These are phyloP conservation scores for Poliocrania exsul DNA, from an alignment of 2,797 vertebrate species.

Conservation along the genomic window DNA sequence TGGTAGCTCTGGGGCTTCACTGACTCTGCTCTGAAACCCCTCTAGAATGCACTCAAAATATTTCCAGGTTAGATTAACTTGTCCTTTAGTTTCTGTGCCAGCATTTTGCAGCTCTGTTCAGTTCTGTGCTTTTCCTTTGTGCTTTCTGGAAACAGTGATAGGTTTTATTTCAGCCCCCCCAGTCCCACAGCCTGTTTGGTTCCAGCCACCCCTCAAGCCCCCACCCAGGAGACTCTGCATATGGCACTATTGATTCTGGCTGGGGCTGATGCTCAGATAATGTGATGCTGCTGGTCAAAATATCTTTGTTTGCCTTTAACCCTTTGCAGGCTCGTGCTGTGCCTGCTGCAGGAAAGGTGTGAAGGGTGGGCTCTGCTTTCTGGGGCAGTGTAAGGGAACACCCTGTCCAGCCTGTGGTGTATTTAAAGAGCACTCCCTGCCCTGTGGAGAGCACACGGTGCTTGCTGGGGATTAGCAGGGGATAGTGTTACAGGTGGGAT, in stretches of 20 bases:
- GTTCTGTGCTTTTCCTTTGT: fast-evolving
- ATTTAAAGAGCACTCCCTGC: conserved; percentile 22
- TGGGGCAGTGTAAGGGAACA: background rate
- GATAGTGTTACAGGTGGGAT: background rate
- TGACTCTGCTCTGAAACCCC: background rate
- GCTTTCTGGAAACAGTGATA: background rate
- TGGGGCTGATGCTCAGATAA: background rate
- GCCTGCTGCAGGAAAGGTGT: background rate
- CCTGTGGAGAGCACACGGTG: background rate
- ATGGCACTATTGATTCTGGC: background rate
- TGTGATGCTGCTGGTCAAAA: background rate
- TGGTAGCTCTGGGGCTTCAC: background rate
- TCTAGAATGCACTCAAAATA: background rate
- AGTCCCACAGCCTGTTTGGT: background rate
- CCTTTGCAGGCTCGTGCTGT: background rate
- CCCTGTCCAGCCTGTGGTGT: background rate
- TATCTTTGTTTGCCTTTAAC: background rate
- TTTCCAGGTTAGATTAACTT: fast-evolving
- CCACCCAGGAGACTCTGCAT: background rate
- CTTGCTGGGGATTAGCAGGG: background rate
- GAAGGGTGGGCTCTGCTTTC: background rate
- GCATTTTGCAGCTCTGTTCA: background rate
- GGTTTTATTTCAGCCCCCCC: background rate
- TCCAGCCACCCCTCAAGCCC: background rate
- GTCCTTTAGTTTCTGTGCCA: fast-evolving